phyloP scores from a whole-genome alignment of 2,797 vertebrate genomes.

The Xiphophorus birchmanni region DNA sequence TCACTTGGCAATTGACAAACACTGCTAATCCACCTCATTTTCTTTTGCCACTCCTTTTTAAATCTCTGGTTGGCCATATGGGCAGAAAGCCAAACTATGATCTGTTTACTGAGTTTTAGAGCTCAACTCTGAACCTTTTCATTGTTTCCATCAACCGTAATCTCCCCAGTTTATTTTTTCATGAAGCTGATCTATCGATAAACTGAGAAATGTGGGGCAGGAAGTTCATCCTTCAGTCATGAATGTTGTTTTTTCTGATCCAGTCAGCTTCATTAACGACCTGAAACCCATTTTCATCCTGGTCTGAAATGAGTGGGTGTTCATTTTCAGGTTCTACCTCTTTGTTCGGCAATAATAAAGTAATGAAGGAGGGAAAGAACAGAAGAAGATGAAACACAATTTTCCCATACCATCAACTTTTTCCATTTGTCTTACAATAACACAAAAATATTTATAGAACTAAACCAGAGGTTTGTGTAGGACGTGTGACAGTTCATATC shows the following conservation, averaged over 20 bases:
- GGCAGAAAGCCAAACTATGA: neutral
- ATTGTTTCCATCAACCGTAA: neutral
- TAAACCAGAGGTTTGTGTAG: neutral
- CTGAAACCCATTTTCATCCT: neutral
- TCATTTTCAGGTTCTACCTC: conserved; percentile 26
- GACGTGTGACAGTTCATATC: conserved; percentile 1
- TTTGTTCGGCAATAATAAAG: conserved; percentile 22
- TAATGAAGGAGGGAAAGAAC: neutral
- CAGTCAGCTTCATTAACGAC: conserved; percentile 14
- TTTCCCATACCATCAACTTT: neutral
- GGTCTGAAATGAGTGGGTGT: conserved; percentile 15
- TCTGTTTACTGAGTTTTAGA: neutral
- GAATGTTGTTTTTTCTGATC: conserved; percentile 24
- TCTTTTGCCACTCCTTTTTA: no score
- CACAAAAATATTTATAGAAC: neutral
- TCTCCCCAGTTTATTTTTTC: neutral
- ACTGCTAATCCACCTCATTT: neutral
- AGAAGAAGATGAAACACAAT: neutral
- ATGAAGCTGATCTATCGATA: neutral
- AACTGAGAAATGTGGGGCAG: neutral
- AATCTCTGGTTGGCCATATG: no score
- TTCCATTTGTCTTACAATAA: neutral
- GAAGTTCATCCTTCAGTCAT: conserved; percentile 15
- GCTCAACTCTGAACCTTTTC: neutral
- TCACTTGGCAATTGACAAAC: neutral